These are phyloP conservation scores for Sylvicola cinctus DNA, from an alignment of 2,888 invertebrate species.

Conservation along the genomic window DNA sequence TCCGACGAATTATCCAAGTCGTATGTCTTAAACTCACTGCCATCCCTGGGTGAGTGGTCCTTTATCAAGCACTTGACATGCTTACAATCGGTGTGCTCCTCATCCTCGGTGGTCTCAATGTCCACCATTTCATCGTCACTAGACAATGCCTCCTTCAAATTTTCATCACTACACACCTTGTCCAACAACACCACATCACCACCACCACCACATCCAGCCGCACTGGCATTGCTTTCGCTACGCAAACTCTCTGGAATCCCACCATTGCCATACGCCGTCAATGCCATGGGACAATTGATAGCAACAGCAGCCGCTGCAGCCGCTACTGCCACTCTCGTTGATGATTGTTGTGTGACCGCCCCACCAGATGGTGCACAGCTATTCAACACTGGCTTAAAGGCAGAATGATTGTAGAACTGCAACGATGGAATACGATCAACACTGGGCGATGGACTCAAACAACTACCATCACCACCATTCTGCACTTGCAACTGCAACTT, in stretches of 20 bases:
- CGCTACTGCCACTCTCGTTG: slow-evolving; percentile 1
- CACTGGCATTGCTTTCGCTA: background rate
- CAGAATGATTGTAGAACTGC: slow-evolving; percentile 12
- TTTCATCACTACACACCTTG: slow-evolving; percentile 9
- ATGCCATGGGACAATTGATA: slow-evolving; percentile 9
- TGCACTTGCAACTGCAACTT: background rate
- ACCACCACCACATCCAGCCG: slow-evolving; percentile 9
- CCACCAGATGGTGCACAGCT: background rate
- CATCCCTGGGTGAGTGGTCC: no score
- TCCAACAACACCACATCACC: slow-evolving; percentile 9
- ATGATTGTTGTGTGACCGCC: slow-evolving; percentile 1
- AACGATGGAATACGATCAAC: slow-evolving; percentile 2
- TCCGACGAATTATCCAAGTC: no score
- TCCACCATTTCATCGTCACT: slow-evolving; percentile 70
- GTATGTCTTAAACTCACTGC: no score
- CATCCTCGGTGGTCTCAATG: slow-evolving; percentile 67
- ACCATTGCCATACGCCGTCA: background rate
- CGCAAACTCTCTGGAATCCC: background rate
- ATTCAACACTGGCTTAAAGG: slow-evolving; percentile 13
- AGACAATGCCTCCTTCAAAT: slow-evolving; percentile 12
- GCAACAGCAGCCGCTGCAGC: slow-evolving; percentile 14
- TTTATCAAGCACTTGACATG: no score
- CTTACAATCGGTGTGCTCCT: slow-evolving; percentile 19
- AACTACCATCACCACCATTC: background rate
- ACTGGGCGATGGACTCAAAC: background rate